Evolutionary conservation across 2,888 invertebrate genomes (phyloP), one percentile per base, ranked within the genome.

Genomic region (Notodonta ziczac): DNA sequence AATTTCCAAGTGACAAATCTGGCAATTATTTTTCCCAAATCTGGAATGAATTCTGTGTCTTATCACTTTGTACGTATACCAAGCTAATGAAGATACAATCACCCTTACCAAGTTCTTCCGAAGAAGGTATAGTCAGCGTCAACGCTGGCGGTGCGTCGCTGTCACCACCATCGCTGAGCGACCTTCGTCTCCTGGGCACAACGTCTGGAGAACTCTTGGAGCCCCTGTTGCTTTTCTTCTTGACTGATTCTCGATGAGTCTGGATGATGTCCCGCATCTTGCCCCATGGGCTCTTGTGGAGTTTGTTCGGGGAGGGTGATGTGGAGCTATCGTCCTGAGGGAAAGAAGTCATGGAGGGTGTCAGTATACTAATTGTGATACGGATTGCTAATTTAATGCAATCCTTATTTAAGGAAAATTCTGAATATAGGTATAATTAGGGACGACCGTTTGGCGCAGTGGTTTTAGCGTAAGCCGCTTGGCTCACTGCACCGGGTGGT

Each of bases 231-330:
- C 94, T 89, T 80, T 94, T 94, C 84, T 95, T 94, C 86, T 95
- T 95, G 62, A 95, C 94, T 16, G 96, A 95, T 69, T 96, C 96
- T 66, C 95, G 94, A 59, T 95, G 94, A 0, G 96, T 96, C 80
- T 96, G 96, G 66, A 97, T 96, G 62, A 97, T 97, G 77, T 96
- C 96, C 67, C 96, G 95, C 92, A 97, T 96, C 86, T 96, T 96
- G 0, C 96, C 95, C 97, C 97, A 97, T 0, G 96, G 95, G n/a
- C 95, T 96, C 81, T 95, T 96, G 83, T 94, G 94, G 13, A 92
- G 86, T 68, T 95, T 94, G 74, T 94, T 94, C 3, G 93, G 91
- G 1, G 94, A 94, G 0, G 93, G 92, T 0, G 91, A 93, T 0
- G 94, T 92, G 39, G 91, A 91, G 61, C 93, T 94, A 71, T 94